Conservation (phyloP, 2,113 vertebrate species). For the Melanostigma gelatinosum region DNA sequence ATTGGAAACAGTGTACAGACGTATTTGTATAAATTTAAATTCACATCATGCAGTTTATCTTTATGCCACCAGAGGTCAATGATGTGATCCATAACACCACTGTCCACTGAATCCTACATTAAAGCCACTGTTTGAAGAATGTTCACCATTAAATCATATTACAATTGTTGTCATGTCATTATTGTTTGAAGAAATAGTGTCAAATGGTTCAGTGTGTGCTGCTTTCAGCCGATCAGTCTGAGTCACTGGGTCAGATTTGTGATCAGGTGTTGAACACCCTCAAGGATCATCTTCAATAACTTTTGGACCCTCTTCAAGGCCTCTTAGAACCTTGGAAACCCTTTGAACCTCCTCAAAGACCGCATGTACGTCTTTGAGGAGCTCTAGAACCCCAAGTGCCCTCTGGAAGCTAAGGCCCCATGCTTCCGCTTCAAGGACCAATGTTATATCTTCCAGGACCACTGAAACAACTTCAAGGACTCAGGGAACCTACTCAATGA, state of each 20-base stretch:
- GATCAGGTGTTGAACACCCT: neutral
- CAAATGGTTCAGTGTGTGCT: neutral
- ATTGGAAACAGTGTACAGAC: neutral
- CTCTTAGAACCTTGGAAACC: neutral
- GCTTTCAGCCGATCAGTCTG: neutral
- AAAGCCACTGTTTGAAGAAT: neutral
- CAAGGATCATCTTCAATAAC: neutral
- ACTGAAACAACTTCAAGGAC: neutral
- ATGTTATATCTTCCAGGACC: neutral
- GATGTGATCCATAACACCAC: neutral
- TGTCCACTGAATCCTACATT: neutral
- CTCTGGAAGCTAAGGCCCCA: neutral
- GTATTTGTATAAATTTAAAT: neutral
- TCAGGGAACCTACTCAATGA: neutral
- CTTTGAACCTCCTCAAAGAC: neutral
- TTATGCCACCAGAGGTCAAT: slow-evolving; percentile 16
- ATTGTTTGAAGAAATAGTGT: neutral
- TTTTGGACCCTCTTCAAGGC: too few species aligned
- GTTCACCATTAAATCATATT: neutral
- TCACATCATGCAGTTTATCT: neutral
- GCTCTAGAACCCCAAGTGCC: too few species aligned
- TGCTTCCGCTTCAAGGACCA: neutral
- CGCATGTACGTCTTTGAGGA: neutral
- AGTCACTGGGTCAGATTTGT: neutral
- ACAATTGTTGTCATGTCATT: neutral